Evolutionary conservation across 2,888 invertebrate genomes (phyloP).

Genomic region (Limnephilus rhombicus): DNA sequence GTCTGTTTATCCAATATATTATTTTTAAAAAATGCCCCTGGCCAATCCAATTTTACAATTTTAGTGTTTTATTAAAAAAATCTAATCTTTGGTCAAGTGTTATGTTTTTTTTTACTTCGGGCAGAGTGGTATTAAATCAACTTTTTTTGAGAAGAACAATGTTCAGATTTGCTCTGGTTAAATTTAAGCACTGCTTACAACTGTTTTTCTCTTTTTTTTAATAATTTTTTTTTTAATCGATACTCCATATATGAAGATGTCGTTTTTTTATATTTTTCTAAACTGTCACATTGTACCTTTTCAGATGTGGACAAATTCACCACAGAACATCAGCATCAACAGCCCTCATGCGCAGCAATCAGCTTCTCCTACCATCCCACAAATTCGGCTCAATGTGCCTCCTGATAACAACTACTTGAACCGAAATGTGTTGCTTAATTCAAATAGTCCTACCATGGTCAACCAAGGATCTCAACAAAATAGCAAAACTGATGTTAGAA

Average conservation of each 20-base stretch:
- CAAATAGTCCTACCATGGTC: slow-evolving; percentile 48
- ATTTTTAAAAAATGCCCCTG: too few species aligned
- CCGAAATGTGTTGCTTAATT: slow-evolving; percentile 46
- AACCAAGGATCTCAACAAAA: slow-evolving; percentile 51
- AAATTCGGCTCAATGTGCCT: slow-evolving; percentile 69
- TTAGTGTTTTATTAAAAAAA: neutral
- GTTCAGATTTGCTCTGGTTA: neutral
- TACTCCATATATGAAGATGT: neutral
- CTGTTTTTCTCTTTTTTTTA: neutral
- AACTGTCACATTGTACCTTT: slow-evolving; percentile 49
- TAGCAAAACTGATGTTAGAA: slow-evolving; percentile 66
- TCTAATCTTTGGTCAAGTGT: neutral
- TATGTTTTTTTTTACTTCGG: neutral
- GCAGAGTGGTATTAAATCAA: neutral
- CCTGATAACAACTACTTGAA: slow-evolving; percentile 37
- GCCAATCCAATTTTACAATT: too few species aligned
- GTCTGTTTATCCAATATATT: too few species aligned
- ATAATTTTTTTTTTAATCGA: neutral
- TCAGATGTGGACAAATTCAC: slow-evolving; percentile 64
- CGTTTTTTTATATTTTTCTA: neutral
- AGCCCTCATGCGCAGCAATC: slow-evolving; percentile 68
- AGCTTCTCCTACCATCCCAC: slow-evolving; percentile 69
- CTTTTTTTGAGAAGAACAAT: neutral
- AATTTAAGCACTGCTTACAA: neutral
- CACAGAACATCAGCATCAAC: slow-evolving; percentile 50